Percentiles rank a stretch among this genome's conserved stretches.
Conservation (phyloP, 2,797 vertebrate species). For the Phylloscopus collybita region DNA sequence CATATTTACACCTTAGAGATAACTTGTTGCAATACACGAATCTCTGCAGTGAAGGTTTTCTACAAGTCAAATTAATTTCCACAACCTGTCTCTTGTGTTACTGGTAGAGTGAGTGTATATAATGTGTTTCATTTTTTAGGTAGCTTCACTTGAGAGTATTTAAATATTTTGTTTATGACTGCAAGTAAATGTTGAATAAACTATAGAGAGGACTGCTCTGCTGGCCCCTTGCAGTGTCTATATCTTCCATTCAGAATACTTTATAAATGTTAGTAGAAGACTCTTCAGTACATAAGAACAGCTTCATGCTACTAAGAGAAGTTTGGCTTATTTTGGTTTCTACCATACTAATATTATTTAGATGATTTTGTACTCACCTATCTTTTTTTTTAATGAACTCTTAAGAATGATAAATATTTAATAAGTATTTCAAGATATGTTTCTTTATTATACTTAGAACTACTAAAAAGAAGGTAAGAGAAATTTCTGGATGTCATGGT, state of each 20-base stretch:
- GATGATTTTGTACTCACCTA: neutral
- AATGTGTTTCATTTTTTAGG: neutral
- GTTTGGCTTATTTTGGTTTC: neutral
- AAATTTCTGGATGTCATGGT: neutral
- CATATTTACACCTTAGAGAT: neutral
- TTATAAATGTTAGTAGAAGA: neutral
- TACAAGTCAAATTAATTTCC: neutral
- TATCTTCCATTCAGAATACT: neutral
- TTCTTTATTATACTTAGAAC: neutral
- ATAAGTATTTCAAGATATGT: neutral
- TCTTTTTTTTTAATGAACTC: neutral
- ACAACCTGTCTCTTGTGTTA: neutral
- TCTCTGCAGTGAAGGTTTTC: neutral
- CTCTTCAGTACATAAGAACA: neutral
- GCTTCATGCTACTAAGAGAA: neutral
- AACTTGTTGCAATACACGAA: neutral
- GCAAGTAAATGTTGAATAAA: neutral
- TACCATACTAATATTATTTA: neutral
- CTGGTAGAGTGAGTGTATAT: neutral
- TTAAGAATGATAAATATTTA: neutral
- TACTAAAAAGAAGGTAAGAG: neutral
- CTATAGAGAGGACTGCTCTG: neutral
- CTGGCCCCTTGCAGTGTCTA: neutral
- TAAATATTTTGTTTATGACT: neutral
- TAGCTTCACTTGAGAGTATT: neutral